These are phyloP conservation scores for Larimichthys polyactis DNA, from an alignment of 2,113 vertebrate species.

Conservation along the genomic window DNA sequence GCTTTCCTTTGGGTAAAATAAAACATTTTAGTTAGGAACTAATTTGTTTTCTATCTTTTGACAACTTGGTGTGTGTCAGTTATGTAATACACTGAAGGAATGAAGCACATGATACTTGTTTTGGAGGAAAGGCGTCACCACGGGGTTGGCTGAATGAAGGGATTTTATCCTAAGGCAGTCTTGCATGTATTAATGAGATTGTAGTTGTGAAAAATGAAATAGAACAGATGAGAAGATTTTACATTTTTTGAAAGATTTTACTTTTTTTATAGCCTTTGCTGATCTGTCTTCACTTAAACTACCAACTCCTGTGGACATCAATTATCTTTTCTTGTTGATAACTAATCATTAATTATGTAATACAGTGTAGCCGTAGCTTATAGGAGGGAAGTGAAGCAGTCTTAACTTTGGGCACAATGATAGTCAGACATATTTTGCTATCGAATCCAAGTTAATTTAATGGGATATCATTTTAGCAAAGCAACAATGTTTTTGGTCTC, in stretches of 20 bases:
- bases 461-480: constrained; percentile 28
- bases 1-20: constrained; percentile 9
- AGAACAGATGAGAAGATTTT: constrained; percentile 36
- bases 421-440: constrained; percentile 63
- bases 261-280: constrained; percentile 51
- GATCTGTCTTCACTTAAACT: constrained; percentile 65
- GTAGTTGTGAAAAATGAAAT: constrained; percentile 51
- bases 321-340: constrained; percentile 72
- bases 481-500: constrained; percentile 31
- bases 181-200: constrained; percentile 51
- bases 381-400: constrained; percentile 48
- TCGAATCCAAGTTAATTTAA: constrained; percentile 61
- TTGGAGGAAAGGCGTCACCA: constrained; percentile 46
- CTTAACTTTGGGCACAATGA: constrained; percentile 59
- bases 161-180: constrained; percentile 32
- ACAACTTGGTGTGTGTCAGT: constrained; percentile 20
- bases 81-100: constrained; percentile 53
- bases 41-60: constrained; percentile 26
- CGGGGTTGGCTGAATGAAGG: constrained; percentile 48
- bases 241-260: constrained; percentile 30
- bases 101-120: constrained; percentile 19
- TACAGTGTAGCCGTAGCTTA: constrained; percentile 40
- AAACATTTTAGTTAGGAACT: constrained; percentile 28
- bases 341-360: constrained; percentile 77
- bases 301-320: constrained; percentile 67